Base-by-base conservation (phyloP, 2,113 vertebrate genomes). In the Benitochromis conjunctus region DNA sequence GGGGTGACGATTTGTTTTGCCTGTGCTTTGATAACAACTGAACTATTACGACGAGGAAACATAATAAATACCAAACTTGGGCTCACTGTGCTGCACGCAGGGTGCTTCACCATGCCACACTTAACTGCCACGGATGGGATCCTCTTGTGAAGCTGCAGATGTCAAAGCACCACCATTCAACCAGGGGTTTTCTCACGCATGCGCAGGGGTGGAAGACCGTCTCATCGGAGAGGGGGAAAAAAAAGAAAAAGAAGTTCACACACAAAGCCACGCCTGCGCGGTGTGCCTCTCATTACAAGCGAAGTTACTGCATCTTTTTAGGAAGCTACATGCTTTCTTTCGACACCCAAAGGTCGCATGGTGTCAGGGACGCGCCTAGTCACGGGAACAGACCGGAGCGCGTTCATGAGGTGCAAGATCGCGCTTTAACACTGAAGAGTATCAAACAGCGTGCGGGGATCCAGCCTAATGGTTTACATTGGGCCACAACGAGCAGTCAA, bases 241-340 rank as follows among this genome's bases (percentile, higher is more conserved):
- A 64, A 31, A 31, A 84, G 85, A 91, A 92, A 90, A 87, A 92
- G 80, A 89, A 89, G 92, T 95, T 93, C 94, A 89, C 94, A 93
- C 94, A 94, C 94, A 93, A 93, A 91, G 89, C 94, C 90, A 95
- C 96, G 95, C 95, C 95, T 96, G 96, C 95, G 96, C 95, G 82
- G 90, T 92, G 87, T 53, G 94, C 88, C 90, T 85, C 88, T 95
- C 91, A 88, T 92, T 92, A 94, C 90, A 87, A 88, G 81, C 90
- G 79, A 91, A 93, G 84, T 93, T 92, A 91, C 95, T 92, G 94
- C 95, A 95, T 95, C 95, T 96, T 94, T 94, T 94, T 92, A 92
- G 92, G 92, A 90, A 92, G 91, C 91, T 94, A 91, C 95, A 96
- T 92, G 96, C 95, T 95, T 93, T 94, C 95, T 95, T 91, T 94